Evolutionary conservation across 2,113 vertebrate species (phyloP).

Genomic region (Nyctereutes procyonoides): DNA sequence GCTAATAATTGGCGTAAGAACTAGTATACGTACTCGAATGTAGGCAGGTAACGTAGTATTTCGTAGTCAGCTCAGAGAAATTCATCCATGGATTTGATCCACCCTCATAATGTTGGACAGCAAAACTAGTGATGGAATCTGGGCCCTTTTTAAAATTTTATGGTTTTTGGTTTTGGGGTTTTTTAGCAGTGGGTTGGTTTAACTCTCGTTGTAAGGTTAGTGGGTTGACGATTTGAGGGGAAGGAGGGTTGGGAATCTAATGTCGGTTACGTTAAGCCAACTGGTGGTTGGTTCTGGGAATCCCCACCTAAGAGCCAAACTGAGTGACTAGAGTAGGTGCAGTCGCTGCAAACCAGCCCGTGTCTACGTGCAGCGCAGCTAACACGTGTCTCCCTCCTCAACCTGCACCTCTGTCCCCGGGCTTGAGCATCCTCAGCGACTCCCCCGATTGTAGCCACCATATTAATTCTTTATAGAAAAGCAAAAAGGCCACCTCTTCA

Average conservation of each 20-base stretch:
- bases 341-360: neutral
- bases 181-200: neutral
- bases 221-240: neutral
- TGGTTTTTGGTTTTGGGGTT: neutral
- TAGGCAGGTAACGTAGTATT: neutral
- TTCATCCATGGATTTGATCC: neutral
- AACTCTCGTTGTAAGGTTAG: neutral
- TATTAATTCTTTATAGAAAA: neutral
- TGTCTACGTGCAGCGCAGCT: neutral
- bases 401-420: neutral
- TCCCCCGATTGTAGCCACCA: neutral
- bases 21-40: neutral
- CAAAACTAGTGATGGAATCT: neutral
- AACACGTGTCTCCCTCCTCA: neutral
- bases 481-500: neutral
- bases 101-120: neutral
- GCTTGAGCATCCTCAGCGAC: neutral
- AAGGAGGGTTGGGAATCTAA: neutral
- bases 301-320: neutral
- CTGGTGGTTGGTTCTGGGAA: neutral
- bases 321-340: neutral
- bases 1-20: neutral
- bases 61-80: neutral
- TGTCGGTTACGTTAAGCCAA: neutral
- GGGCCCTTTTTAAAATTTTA: neutral